Evolutionary conservation across 2,888 invertebrate genomes (phyloP).

Genomic region (Pinctada fucata): DNA sequence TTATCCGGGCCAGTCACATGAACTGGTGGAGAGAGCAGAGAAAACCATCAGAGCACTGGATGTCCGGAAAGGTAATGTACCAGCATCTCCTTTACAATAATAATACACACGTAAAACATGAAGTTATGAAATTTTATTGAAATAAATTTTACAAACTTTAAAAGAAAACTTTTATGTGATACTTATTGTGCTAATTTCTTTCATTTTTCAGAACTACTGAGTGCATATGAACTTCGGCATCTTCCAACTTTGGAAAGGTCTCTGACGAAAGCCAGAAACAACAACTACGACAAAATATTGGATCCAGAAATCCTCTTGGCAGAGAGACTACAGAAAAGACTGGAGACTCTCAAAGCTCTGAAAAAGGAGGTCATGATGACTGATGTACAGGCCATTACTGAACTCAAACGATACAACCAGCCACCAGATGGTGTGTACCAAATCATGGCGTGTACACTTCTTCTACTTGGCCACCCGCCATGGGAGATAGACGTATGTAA

Average conservation of each 20-base stretch:
- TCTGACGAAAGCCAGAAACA: conserved; percentile 50
- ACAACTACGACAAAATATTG: conserved; percentile 52
- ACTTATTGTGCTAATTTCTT: too few relatives aligned
- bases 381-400: conserved; percentile 66
- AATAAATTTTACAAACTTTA: too few relatives aligned
- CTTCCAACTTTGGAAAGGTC: conserved; percentile 49
- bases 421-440: conserved; percentile 62
- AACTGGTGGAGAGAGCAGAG: conserved; percentile 10
- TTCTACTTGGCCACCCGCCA: conserved; percentile 59
- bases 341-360: conserved; percentile 54
- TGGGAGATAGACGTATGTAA: conserved; percentile 53
- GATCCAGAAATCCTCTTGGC: conserved; percentile 56
- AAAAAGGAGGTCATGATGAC: conserved; percentile 61
- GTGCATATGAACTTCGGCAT: conserved; percentile 51
- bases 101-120: too few relatives aligned
- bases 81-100: too few relatives aligned
- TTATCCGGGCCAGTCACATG: not conserved
- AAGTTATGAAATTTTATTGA: too few relatives aligned
- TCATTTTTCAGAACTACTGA: conserved; percentile 22
- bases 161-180: too few relatives aligned
- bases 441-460: conserved; percentile 62
- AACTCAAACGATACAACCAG: conserved; percentile 63
- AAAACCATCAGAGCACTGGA: conserved; percentile 10
- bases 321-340: conserved; percentile 47
- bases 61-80: conserved; percentile 23